Evolutionary conservation across 2,888 invertebrate species (phyloP), one percentile per base, ranked within the genome.

Genomic region (Mesorhabditis spiculigera): DNA sequence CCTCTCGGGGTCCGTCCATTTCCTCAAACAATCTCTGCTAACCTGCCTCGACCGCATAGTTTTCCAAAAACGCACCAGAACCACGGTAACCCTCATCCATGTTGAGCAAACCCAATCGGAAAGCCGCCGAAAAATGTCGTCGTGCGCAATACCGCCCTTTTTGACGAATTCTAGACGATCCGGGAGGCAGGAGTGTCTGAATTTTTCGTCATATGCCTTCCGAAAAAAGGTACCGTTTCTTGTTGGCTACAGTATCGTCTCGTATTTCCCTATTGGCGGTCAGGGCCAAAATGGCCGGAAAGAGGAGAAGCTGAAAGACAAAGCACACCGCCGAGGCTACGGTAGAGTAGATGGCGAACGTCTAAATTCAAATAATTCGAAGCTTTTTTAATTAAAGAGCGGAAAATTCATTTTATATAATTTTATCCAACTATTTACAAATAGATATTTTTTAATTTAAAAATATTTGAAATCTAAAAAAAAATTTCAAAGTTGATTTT

Each of bases 301-400:
- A 81, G 45, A 81, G 73, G 61, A 81, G 67, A 6, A 81, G 70
- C 71, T 81, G 79, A 63, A 78, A 81, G 65, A 81, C 65, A 68
- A 75, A 81, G 68, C 81, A 81, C 45, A 79, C 72, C 13, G 77
- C 72, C 68, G 73, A 72, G 45, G 79, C 80, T 16, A 79, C 80
- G 3, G 78, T 71, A 4, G 79, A 79, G 70, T 80, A 80, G 69
- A 80, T 75, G 43, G 79, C 80, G 45, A 80, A 80, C 1, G 80
- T 78, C 75, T 78, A 71, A 28, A 43, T 13, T 64, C n/a, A 13
- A 45, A 45, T 0, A 16, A 16, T n/a, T 5, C n/a, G n/a, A 44
- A 10, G 5, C 2, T 1, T 13, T 13, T 16, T 28, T 3, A 28
- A 28, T 28, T 28, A 28, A 28, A 28, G 28, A 28, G 28, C 28